phyloP scores from a whole-genome alignment of 2,888 invertebrate species.

The Cyaniris semiargus region DNA sequence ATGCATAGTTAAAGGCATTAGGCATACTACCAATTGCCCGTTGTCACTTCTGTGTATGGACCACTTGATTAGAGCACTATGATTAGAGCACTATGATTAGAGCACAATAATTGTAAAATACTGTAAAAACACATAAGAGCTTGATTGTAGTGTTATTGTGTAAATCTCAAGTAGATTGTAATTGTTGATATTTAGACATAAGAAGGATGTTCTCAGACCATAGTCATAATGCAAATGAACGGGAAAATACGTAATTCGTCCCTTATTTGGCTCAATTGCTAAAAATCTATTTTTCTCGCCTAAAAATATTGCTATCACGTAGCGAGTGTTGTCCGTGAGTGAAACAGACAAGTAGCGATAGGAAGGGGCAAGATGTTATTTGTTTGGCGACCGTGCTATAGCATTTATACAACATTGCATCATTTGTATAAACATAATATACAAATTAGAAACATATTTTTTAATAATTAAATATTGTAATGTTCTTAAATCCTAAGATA shows the following conservation, averaged over 20 bases:
- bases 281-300: too few species aligned
- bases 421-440: too few species aligned
- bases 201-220: neutral
- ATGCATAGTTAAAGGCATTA: too few species aligned
- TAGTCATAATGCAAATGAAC: neutral
- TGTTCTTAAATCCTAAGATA: neutral
- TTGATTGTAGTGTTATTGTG: neutral
- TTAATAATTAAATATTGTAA: neutral
- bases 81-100: neutral
- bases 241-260: too few species aligned
- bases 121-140: neutral
- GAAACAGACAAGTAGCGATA: too few species aligned
- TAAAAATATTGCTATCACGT: too few species aligned
- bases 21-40: too few species aligned
- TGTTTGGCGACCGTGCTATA: neutral
- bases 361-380: too few species aligned
- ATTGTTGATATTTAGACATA: neutral
- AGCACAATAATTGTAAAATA: neutral
- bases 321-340: too few species aligned
- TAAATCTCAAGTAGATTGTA: neutral
- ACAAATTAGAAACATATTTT: too few species aligned
- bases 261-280: too few species aligned
- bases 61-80: neutral
- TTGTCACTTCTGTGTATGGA: neutral
- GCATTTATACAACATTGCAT: too few species aligned